phyloP scores from a whole-genome alignment of 2,113 vertebrate genomes.

The Paedocypris sp. region DNA sequence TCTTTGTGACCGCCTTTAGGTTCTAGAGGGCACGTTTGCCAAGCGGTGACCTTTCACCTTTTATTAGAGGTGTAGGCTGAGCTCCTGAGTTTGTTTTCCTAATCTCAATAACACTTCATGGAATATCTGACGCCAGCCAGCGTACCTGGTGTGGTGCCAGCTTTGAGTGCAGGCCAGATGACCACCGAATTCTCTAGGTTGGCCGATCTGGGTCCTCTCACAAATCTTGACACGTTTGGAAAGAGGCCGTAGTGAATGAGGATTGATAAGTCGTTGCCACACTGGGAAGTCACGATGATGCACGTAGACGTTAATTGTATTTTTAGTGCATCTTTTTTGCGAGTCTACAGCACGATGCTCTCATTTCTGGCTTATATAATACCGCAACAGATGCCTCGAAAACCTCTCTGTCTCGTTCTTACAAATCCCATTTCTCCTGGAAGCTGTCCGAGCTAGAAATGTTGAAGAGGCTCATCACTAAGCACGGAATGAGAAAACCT shows the following conservation, averaged over 20 bases:
- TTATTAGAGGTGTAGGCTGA: neutral
- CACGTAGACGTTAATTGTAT: neutral
- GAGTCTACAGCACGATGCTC: neutral
- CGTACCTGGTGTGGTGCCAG: neutral
- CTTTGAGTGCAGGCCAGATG: neutral
- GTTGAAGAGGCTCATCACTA: neutral
- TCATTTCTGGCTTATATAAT: conserved; percentile 26
- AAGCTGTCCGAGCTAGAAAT: conserved; percentile 3
- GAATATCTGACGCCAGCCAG: conserved; percentile 17
- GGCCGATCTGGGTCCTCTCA: neutral
- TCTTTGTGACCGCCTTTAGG: too few species aligned
- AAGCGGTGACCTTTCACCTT: conserved; percentile 18
- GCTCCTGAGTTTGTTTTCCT: conserved; percentile 12
- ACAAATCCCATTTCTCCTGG: conserved; percentile 6
- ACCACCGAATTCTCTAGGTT: conserved; percentile 10
- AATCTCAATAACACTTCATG: conserved; percentile 20
- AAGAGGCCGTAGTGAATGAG: too few species aligned
- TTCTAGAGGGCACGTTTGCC: neutral
- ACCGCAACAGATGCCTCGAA: conserved; percentile 30
- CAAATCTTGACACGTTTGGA: neutral
- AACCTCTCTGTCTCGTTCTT: conserved; percentile 17
- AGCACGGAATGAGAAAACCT: neutral
- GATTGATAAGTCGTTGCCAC: too few species aligned
- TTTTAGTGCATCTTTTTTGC: neutral
- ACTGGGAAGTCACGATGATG: too few species aligned